Evolutionary conservation across 2,888 invertebrate genomes (phyloP), one percentile per base, ranked within the genome.

Genomic region (Lasioglossum malachurum): DNA sequence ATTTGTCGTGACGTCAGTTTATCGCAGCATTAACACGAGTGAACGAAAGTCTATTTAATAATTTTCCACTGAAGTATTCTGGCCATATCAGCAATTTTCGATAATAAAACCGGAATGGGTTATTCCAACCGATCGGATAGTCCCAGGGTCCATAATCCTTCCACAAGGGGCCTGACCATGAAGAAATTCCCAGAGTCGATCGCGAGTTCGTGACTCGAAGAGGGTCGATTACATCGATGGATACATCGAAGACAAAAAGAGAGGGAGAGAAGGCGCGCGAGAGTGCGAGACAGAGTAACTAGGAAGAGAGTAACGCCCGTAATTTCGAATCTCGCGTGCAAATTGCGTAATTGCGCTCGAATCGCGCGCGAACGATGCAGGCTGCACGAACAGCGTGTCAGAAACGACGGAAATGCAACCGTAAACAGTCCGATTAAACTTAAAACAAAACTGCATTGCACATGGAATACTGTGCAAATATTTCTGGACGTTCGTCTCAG

Each of bases 341-440:
- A 90, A 89, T 89, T 84, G 90, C 83, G 81, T 84, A 88, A 88
- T 89, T 89, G 78, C 78, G 75, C 41, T 79, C 78, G 75, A 83
- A 75, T 80, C 87, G 72, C 72, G 75, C 77, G 71, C 12, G 57
- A 57, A n/a, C n/a, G 57, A 57, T 16, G 16, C 27, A 7, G 16
- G 14, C 64, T 16, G 64, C 64, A 64, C 64, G 64, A 64, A 64
- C 31, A n/a, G 57, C 57, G n/a, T 57, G 57, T 57, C 57, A 57
- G 57, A 57, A 57, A 57, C 12, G 57, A 57, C 57, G 57, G 57
- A 57, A 57, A 57, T n/a, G 57, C 57, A 12, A 57, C n/a, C 57
- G 57, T 57, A n/a, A 57, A 57, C 57, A 31, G 31, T 31, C 12
- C 4, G 57, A n/a, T 57, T 57, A 57, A 57, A 57, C 1, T n/a